Percentiles rank a stretch among this genome's conserved stretches.
phyloP scores from a whole-genome alignment of 2,888 invertebrate species.

The Bombyx huttoni region DNA sequence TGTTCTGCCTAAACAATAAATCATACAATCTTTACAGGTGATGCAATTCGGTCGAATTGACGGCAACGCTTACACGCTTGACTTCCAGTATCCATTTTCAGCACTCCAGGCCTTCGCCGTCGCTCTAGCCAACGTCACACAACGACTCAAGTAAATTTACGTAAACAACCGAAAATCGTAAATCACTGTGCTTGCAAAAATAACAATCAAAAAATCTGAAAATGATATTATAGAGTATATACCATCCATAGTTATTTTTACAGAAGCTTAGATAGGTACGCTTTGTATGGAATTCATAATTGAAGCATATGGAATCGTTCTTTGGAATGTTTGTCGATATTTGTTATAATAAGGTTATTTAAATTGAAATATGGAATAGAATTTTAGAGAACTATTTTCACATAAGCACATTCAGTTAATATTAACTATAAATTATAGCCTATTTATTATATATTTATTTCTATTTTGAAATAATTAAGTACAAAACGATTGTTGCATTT shows the following conservation, averaged over 20 bases:
- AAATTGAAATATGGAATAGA: no score
- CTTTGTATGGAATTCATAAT: conserved; percentile 21
- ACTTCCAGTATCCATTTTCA: conserved; percentile 99
- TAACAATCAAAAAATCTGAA: not conserved
- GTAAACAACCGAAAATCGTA: not conserved
- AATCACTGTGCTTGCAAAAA: not conserved
- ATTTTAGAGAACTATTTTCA: no score
- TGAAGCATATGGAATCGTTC: not conserved
- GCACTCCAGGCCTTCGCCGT: conserved; percentile 99
- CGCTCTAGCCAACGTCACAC: conserved; percentile 96
- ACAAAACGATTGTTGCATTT: no score
- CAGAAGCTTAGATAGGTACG: conserved; percentile 57
- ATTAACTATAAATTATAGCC: no score
- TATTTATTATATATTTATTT: no score
- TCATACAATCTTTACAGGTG: conserved; percentile 75
- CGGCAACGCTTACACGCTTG: conserved; percentile 97
- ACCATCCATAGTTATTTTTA: conserved; percentile 45
- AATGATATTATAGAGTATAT: not conserved
- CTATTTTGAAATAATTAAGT: no score
- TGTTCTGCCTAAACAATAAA: no score
- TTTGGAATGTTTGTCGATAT: not conserved
- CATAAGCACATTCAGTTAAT: no score
- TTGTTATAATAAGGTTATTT: not conserved
- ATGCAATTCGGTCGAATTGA: conserved; percentile 99
- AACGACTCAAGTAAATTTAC: conserved; percentile 83